Base-by-base conservation (phyloP, 2,797 vertebrate genomes). In the Myotis daubentonii region DNA sequence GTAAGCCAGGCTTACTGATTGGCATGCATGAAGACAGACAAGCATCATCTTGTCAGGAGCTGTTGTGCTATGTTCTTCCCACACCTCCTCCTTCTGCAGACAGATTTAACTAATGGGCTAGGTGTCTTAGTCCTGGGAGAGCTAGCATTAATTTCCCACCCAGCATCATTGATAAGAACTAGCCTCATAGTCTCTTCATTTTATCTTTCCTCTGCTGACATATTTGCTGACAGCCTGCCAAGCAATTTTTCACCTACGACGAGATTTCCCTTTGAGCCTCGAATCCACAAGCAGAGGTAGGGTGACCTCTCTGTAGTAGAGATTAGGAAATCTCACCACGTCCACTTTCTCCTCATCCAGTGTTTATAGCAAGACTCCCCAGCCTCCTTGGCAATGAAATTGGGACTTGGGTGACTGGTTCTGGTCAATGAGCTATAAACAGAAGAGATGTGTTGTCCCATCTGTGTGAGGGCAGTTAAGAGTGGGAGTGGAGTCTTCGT, bases 121-220 rank as follows among this genome's bases (percentile, higher is more conserved):
- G n/a, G 8, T 76, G 20, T 91, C 72, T 91, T 79, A 22, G 57
- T 94, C 55, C 81, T 76, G 23, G 47, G 79, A 91, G 80, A 95
- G 44, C 78, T 19, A 22, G 91, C 84, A 57, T 95, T 91, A 96
- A 92, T 93, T 96, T 92, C 70, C 76, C 91, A 79, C 7, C n/a
- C n/a, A 36, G 49, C 30, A 49, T 89, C 78, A 92, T 76, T 93
- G 76, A 62, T 90, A 87, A 85, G 47, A 95, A 81, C 79, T 55
- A 90, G 70, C 36, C 22, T 80, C n/a, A 82, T 57, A 28, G 62
- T 84, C 87, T 94, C 72, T 79, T 94, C 86, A 44, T 71, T 53
- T 83, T 81, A 16, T 62, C 87, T 94, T 91, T 79, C 68, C 76
- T 85, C 30, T 90, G 51, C 41, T 96, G 68, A 87, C 66, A 79